These are phyloP conservation scores for Anthoscopus minutus DNA, from an alignment of 2,113 vertebrate species.

Conservation along the genomic window DNA sequence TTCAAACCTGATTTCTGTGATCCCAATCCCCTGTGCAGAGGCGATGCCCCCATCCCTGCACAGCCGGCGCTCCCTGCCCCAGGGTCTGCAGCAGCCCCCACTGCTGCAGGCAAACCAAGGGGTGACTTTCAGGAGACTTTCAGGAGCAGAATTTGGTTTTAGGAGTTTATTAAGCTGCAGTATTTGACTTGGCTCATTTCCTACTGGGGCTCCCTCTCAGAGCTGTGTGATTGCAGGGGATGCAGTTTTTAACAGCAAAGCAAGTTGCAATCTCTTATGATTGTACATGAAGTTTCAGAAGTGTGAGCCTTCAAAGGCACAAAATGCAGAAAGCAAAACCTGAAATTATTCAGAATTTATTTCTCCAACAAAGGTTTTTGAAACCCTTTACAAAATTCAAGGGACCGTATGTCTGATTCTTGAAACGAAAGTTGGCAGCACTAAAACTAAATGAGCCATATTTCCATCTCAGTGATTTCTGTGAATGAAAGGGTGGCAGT, in stretches of 20 bases:
- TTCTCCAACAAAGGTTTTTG: not conserved
- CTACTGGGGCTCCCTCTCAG: not conserved
- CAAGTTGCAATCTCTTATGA: not conserved
- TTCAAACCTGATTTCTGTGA: not conserved
- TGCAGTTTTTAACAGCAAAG: constrained; percentile 34
- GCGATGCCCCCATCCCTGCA: not conserved
- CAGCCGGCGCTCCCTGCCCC: not conserved
- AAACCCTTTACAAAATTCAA: constrained; percentile 31
- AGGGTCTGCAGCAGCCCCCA: not conserved
- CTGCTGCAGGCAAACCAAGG: not conserved
- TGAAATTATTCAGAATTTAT: constrained; percentile 28
- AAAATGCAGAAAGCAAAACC: not conserved
- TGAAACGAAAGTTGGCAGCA: constrained; percentile 20
- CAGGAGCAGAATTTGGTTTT: not conserved
- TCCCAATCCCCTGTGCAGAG: rapidly evolving
- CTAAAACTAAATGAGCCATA: not conserved
- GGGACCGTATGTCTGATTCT: not conserved
- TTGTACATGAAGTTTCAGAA: not conserved
- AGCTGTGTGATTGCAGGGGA: constrained; percentile 16
- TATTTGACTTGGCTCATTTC: constrained; percentile 52
- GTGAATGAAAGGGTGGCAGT: constrained; percentile 23
- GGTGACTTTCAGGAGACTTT: not conserved
- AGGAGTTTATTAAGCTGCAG: not conserved
- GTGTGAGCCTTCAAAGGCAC: constrained; percentile 33
- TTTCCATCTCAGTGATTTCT: constrained; percentile 37